Evolutionary conservation across 2,888 invertebrate genomes (phyloP), one percentile per base, ranked within the genome.

Genomic region (Apoda limacodes): DNA sequence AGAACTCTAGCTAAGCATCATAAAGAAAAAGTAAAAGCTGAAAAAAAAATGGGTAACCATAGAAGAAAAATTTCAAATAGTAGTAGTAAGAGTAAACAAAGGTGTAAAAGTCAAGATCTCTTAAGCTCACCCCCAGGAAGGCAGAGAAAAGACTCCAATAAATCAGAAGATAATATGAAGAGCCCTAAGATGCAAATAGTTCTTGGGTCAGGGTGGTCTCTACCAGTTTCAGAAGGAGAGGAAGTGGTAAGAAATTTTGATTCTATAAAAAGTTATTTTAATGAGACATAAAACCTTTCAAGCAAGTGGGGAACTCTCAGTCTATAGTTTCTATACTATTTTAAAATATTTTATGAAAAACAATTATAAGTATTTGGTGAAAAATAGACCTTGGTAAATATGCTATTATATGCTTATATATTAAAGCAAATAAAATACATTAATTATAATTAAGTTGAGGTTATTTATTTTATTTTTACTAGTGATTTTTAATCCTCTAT

Each of bases 161-260:
- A 69, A 27, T 67, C 72, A 4, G 72, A 72, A 22, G 72, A 72
- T n/a, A 66, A 52, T 46, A 37, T 50, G 6, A 71, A 67, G 37
- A 76, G 72, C 42, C 71, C 74, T 5, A 72, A 75, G 41, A 60
- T 82, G 67, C 81, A 80, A 38, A 74, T 82, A 39, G 69, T 82
- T 2, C 69, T 83, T 10, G 82, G 83, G 0, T 81, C 80, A 9
- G 83, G 83, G 12, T 67, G 75, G 32, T 69, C 82, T n/a, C 62
- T 85, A 27, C 82, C 83, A 2, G 61, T 85, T 9, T 83, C 83
- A 30, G 82, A 83, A 53, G 85, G 85, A 5, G 86, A 85, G 56
- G 75, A 84, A 82, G 80, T 84, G 48, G 84, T 84, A 52, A 67
- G 71, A 52, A 24, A 12, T 31, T 12, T 30, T 22, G 12, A 13